Percentiles rank a stretch among this genome's conserved stretches.
Evolutionary conservation across 2,113 vertebrate species (phyloP).

Genomic region (Chaenocephalus aceratus): DNA sequence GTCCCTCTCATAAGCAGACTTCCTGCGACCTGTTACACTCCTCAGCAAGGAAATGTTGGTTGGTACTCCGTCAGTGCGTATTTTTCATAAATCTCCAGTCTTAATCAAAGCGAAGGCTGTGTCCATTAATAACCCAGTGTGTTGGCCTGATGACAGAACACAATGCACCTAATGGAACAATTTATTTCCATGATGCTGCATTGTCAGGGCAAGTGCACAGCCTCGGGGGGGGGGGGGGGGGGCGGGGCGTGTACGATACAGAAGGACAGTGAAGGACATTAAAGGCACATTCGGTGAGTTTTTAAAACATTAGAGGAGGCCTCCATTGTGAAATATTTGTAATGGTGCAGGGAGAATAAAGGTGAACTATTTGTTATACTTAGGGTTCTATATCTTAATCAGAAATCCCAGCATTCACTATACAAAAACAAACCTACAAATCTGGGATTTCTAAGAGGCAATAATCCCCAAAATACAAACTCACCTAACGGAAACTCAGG

Average conservation of each 20-base stretch:
- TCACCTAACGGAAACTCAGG: not conserved
- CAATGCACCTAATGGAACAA: conserved; percentile 81
- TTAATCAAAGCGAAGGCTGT: conserved; percentile 73
- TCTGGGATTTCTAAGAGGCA: not conserved
- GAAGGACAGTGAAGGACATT: conserved; percentile 44
- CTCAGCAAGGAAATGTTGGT: conserved; percentile 19
- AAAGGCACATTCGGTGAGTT: conserved; percentile 30
- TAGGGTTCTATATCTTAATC: not conserved
- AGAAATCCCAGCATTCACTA: not conserved
- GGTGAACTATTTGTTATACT: not conserved
- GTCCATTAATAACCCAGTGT: conserved; percentile 75
- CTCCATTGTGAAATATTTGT: not conserved
- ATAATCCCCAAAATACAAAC: not conserved
- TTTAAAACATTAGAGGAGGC: not conserved
- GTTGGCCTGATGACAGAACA: conserved; percentile 71
- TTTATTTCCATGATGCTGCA: conserved; percentile 82
- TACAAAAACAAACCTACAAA: not conserved
- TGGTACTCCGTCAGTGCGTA: conserved; percentile 14
- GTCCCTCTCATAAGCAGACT: conserved; percentile 30
- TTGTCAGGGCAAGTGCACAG: conserved; percentile 58
- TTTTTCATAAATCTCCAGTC: conserved; percentile 78
- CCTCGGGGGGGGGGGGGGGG: conserved; percentile 8
- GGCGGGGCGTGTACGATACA: not conserved
- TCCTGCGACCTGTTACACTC: conserved; percentile 1
- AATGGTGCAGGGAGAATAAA: not conserved